Conservation (phyloP, 2,797 vertebrate genomes). For the Danio jaintianensis region DNA sequence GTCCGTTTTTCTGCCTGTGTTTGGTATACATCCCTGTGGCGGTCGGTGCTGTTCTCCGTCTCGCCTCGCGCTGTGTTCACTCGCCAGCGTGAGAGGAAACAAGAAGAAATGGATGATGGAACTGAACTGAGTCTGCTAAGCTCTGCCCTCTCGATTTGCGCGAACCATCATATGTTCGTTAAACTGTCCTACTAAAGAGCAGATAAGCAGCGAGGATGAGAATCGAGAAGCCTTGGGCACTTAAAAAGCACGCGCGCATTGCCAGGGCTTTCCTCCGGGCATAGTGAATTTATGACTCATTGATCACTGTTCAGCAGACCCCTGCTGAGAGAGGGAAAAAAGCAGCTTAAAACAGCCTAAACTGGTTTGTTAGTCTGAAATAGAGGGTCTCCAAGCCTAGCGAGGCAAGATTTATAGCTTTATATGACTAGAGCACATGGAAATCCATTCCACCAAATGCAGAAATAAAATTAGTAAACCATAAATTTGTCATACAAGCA, state of each 20-base stretch:
- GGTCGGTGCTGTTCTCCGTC: constrained; percentile 42
- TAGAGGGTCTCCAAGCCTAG: background rate
- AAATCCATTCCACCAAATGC: background rate
- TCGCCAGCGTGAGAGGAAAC: constrained; percentile 42
- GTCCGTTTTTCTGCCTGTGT: constrained; percentile 63
- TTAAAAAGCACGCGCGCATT: background rate
- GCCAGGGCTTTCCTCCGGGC: background rate
- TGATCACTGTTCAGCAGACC: constrained; percentile 46
- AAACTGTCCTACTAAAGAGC: background rate
- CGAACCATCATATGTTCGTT: constrained; percentile 18
- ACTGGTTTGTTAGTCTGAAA: constrained; percentile 3
- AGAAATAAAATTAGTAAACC: background rate
- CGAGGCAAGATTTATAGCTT: background rate
- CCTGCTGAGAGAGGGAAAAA: background rate
- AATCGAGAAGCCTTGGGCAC: constrained; percentile 15
- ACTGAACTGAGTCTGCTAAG: constrained; percentile 33
- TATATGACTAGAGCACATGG: no score
- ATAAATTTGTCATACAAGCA: background rate
- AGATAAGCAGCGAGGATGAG: background rate
- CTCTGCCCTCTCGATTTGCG: constrained; percentile 38
- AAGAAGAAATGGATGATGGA: constrained; percentile 48
- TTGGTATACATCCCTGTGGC: constrained; percentile 63
- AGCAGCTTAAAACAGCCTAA: background rate
- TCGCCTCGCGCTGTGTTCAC: constrained; percentile 7
- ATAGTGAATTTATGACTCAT: constrained; percentile 25